phyloP scores from a whole-genome alignment of 35 echinoderm and acorn worm species.

The Hemicentrotus pulcherrimus region DNA sequence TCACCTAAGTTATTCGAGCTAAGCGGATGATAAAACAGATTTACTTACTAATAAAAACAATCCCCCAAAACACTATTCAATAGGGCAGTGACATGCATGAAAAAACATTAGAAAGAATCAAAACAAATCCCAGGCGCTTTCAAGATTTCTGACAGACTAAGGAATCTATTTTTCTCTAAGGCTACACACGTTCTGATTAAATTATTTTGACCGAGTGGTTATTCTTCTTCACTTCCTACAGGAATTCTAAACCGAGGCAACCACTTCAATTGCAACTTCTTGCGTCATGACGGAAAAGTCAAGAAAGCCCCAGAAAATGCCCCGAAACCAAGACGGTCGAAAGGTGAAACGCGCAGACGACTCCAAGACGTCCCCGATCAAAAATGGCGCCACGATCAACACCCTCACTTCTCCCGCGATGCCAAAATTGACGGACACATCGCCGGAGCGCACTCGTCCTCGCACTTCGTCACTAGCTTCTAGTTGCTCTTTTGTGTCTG shows the following conservation, averaged over 20 bases:
- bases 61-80: not conserved
- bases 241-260: constrained; percentile 10
- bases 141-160: too few relatives aligned
- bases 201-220: not conserved
- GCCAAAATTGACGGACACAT: not conserved
- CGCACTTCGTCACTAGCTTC: not conserved
- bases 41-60: not conserved
- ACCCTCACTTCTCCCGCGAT: not conserved
- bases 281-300: not conserved
- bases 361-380: not conserved
- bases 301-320: not conserved
- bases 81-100: not conserved
- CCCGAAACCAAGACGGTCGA: not conserved
- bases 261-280: not conserved
- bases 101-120: not conserved
- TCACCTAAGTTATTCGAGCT: not conserved
- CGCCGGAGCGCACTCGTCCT: not conserved
- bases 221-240: not conserved
- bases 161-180: too few relatives aligned
- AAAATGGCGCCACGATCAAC: not conserved
- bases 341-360: not conserved
- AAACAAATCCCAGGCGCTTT: not conserved
- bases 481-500: not conserved
- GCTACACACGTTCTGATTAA: too few relatives aligned
- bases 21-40: not conserved